Conservation (phyloP, 2,113 vertebrate species). For the Esox niger region DNA sequence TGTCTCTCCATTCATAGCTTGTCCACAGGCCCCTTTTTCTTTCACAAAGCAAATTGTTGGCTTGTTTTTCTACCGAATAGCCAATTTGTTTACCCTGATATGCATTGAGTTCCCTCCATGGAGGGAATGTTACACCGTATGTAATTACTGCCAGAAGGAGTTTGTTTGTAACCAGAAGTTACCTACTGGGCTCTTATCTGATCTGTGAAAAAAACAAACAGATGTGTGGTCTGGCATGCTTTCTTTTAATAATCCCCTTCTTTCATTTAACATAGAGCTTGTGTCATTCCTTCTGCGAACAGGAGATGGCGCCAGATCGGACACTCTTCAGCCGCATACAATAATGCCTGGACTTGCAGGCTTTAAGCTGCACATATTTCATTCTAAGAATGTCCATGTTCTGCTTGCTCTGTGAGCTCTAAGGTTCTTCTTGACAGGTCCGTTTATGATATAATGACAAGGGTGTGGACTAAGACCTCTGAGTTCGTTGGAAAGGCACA, state of each 20-base stretch:
- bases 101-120: constrained; percentile 26
- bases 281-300: constrained; percentile 50
- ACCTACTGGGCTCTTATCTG: constrained; percentile 56
- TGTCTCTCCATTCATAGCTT: too few relatives aligned
- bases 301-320: constrained; percentile 70
- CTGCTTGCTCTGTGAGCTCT: too few relatives aligned
- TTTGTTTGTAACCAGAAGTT: constrained; percentile 58
- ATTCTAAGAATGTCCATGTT: too few relatives aligned
- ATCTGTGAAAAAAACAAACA: constrained; percentile 39
- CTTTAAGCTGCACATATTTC: constrained; percentile 1
- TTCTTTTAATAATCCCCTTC: neutral
- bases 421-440: too few relatives aligned
- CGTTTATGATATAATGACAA: too few relatives aligned
- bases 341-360: neutral
- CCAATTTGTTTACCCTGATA: constrained; percentile 47
- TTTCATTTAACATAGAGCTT: neutral
- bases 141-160: constrained; percentile 58
- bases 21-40: too few relatives aligned
- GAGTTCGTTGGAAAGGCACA: too few relatives aligned
- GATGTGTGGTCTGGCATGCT: constrained; percentile 14
- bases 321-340: neutral
- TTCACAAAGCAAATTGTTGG: neutral
- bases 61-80: constrained; percentile 38
- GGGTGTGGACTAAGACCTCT: too few relatives aligned
- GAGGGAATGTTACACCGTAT: constrained; percentile 33